Evolutionary conservation across 2,113 vertebrate genomes (phyloP).

Genomic region (Corythoichthys haematopterus): DNA sequence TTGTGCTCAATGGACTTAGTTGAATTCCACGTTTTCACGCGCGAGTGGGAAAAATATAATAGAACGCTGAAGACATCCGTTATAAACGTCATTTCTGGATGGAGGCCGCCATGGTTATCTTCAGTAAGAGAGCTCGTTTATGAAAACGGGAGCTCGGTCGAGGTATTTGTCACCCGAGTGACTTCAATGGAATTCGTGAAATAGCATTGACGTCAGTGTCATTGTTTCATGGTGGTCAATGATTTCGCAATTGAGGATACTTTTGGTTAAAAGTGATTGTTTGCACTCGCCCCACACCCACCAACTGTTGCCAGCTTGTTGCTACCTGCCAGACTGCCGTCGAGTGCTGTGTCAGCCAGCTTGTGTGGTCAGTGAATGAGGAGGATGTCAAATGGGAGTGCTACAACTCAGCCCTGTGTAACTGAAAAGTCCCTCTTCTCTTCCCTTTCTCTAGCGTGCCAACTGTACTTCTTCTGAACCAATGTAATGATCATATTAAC

Average conservation of each 20-base stretch:
- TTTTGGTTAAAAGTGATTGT: background rate
- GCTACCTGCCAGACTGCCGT: conserved; percentile 26
- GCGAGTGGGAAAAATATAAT: background rate
- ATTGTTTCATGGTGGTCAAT: background rate
- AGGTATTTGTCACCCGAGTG: background rate
- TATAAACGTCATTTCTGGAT: conserved; percentile 59
- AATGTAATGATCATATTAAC: background rate
- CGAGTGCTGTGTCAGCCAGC: conserved; percentile 18
- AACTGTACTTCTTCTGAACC: background rate
- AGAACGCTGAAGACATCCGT: conserved; percentile 21
- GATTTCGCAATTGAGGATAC: background rate
- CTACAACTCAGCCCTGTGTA: background rate
- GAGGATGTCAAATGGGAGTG: conserved; percentile 10
- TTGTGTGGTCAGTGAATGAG: conserved; percentile 43
- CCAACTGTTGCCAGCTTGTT: conserved; percentile 31
- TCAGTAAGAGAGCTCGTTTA: conserved; percentile 44
- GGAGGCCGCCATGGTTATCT: conserved; percentile 58
- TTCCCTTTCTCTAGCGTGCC: background rate
- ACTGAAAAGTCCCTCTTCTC: background rate
- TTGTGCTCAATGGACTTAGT: background rate
- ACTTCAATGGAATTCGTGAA: background rate
- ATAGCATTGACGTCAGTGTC: background rate
- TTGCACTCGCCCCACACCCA: background rate
- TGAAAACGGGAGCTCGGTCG: conserved; percentile 27
- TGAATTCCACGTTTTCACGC: background rate